Conservation (phyloP, 2,113 vertebrate genomes). For the Pituophis catenifer region DNA sequence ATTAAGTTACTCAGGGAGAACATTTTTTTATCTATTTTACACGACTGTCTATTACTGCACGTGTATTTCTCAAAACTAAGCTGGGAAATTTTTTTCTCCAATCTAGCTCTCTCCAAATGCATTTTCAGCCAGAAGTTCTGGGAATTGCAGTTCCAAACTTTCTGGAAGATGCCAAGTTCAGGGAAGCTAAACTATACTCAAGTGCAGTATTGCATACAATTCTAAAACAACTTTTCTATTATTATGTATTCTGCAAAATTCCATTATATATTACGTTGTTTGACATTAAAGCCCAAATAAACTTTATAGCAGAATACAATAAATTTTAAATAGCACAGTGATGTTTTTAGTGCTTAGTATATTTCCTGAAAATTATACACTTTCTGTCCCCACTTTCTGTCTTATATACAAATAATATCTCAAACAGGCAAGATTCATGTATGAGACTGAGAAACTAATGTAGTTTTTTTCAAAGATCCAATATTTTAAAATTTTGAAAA, state of each 20-base stretch:
- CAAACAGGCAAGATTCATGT: conserved; percentile 51
- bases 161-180: background rate
- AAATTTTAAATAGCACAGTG: background rate
- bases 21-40: background rate
- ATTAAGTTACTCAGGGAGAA: background rate
- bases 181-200: conserved; percentile 20
- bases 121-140: background rate
- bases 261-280: conserved; percentile 27
- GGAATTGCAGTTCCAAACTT: background rate
- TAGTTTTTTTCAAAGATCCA: conserved; percentile 36
- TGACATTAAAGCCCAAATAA: conserved; percentile 29
- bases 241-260: conserved; percentile 37
- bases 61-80: background rate
- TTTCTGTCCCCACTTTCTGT: background rate
- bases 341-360: background rate
- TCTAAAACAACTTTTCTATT: conserved; percentile 44
- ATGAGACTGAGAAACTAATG: conserved; percentile 26
- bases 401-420: background rate
- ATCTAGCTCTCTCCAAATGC: background rate
- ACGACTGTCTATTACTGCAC: background rate
- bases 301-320: background rate
- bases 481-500: conserved; percentile 10
- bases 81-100: background rate
- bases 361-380: background rate
- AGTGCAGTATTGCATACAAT: conserved; percentile 47